Percentiles rank a stretch among this genome's conserved stretches.
phyloP scores from a whole-genome alignment of 2,888 invertebrate genomes.

The Idaea dimidiata region DNA sequence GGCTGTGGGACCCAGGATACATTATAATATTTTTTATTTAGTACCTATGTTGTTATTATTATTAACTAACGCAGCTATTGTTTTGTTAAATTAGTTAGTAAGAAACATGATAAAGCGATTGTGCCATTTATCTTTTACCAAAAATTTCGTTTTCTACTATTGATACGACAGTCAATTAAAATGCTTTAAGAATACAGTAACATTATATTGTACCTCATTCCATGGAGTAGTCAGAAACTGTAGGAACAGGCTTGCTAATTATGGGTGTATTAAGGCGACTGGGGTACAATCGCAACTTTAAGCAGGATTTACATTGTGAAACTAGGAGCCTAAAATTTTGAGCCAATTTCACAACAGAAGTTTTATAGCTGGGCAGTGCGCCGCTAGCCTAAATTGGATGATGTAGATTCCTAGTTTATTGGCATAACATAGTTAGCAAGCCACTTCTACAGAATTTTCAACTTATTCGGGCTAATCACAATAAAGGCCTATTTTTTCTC shows the following conservation, averaged over 20 bases:
- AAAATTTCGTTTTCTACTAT: constrained; percentile 31
- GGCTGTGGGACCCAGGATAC: no score
- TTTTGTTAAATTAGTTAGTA: background rate
- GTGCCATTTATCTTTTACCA: constrained; percentile 35
- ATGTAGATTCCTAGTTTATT: no score
- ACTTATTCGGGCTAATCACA: constrained; percentile 28
- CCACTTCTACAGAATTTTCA: constrained; percentile 5
- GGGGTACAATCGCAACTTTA: no score
- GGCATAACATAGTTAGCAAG: background rate
- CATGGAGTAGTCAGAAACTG: background rate
- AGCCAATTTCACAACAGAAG: no score
- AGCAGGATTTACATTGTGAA: no score
- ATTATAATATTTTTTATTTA: background rate
- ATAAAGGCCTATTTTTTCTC: background rate
- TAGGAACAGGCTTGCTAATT: background rate
- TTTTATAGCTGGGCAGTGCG: no score
- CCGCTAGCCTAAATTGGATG: no score
- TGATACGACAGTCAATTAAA: constrained; percentile 42
- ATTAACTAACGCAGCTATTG: background rate
- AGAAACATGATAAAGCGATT: constrained; percentile 2
- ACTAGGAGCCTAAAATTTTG: no score
- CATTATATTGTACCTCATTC: background rate
- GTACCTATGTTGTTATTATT: background rate
- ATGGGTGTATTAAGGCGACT: no score
- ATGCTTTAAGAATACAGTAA: constrained; percentile 38